These are phyloP conservation scores for Drosophila willistoni DNA, from an alignment of 1,140 invertebrate genomes.

Conservation along the genomic window DNA sequence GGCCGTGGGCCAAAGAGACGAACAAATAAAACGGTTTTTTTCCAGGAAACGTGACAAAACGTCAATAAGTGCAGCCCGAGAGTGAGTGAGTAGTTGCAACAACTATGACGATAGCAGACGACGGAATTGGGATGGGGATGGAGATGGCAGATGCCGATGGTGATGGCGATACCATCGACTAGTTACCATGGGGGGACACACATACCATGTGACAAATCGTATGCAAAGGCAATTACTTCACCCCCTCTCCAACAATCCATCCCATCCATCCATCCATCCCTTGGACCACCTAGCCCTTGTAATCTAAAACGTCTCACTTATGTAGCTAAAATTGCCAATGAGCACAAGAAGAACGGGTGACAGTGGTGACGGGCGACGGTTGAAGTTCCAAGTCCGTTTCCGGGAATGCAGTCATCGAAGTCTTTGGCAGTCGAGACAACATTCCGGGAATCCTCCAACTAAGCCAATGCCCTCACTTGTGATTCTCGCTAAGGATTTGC, in stretches of 20 bases:
- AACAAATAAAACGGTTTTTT: slow-evolving; percentile 79
- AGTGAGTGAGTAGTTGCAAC: slow-evolving; percentile 37
- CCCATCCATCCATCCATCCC: background rate
- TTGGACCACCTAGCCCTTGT: slow-evolving; percentile 20
- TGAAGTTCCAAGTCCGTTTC: slow-evolving; percentile 47
- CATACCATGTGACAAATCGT: slow-evolving; percentile 34
- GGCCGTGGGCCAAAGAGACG: slow-evolving; percentile 36
- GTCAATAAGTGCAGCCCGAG: slow-evolving; percentile 61
- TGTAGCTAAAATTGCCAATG: slow-evolving; percentile 7
- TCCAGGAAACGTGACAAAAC: slow-evolving; percentile 82
- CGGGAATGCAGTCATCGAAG: slow-evolving; percentile 61
- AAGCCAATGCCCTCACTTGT: slow-evolving; percentile 20
- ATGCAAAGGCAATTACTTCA: slow-evolving; percentile 67
- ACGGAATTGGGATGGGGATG: slow-evolving; percentile 17
- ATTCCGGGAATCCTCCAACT: slow-evolving; percentile 59
- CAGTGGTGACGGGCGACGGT: background rate
- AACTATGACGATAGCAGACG: slow-evolving; percentile 35
- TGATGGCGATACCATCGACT: slow-evolving; percentile 22
- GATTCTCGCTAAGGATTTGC: background rate
- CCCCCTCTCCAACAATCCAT: background rate
- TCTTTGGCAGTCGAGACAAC: slow-evolving; percentile 46
- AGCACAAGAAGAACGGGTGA: background rate
- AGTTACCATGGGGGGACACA: slow-evolving; percentile 30
- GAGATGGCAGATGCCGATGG: slow-evolving; percentile 20
- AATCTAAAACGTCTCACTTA: slow-evolving; percentile 53